Base-by-base conservation (phyloP, 2,888 invertebrate genomes). In the Dolomedes plantarius region DNA sequence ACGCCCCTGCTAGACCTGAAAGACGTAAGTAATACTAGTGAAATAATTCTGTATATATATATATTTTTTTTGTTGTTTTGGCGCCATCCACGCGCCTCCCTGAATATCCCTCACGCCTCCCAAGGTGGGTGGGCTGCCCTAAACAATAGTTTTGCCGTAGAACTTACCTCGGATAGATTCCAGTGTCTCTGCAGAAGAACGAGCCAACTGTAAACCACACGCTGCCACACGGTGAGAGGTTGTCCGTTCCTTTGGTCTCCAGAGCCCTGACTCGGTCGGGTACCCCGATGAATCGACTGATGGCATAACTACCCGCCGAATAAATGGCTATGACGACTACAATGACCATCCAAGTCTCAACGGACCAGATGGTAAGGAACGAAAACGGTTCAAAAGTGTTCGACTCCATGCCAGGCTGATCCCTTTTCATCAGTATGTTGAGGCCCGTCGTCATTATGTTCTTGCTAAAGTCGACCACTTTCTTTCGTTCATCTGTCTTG, bases 161-260 rank as follows among this genome's bases (percentile, higher is more conserved):
- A n/a, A 69, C 77, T 62, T 6, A 85, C 83, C 77, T 46, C 0
- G 83, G 83, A 5, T 85, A 85, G 67, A 85, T 85, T 1, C 83
- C 83, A 6, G 83, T 85, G 19, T 78, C 83, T 9, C 83, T 65
- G n/a, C 31, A 62, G 2, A 83, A 36, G 9, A 83, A 77, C 5
- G 77, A 65, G 0, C 71, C 71, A 5, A 36, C 9, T 1, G 77
- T 68, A 32, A 77, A 77, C 83, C 83, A 85, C 13, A 77, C 27
- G 27, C 77, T 68, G 0, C 83, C 83, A 11, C 83, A 85, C 0
- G 83, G 77, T 0, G 83, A 85, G 16, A 85, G 41, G 19, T 67
- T 77, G 31, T 85, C 83, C 7, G 72, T 77, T 0, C 82, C 71
- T n/a, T 83, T 76, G 9, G 83, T 67, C 23, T 83, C 83, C 16